Percentiles rank a stretch among this genome's conserved stretches.
Conservation (phyloP, 2,888 invertebrate genomes). For the Epirrita christyi region DNA sequence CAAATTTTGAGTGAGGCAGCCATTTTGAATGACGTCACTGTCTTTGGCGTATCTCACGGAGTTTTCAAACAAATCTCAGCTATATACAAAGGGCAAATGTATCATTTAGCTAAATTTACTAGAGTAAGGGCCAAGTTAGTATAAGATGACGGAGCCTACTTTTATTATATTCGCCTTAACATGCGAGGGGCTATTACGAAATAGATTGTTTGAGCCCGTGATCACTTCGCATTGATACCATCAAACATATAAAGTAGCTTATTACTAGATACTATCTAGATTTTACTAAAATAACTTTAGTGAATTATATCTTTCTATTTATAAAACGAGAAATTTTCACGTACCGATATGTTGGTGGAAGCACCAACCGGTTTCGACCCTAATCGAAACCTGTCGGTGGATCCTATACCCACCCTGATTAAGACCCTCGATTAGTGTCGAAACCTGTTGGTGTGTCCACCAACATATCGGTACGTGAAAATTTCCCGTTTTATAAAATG, state of each 20-base stretch:
- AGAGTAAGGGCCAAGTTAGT: constrained; percentile 62
- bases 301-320: no score
- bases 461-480: no score
- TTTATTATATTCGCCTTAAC: constrained; percentile 50
- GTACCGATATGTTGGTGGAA: no score
- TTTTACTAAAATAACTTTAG: no score
- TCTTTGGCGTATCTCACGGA: neutral
- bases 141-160: constrained; percentile 61
- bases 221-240: constrained; percentile 2
- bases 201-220: constrained; percentile 38
- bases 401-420: no score
- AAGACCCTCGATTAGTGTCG: no score
- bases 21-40: constrained; percentile 9
- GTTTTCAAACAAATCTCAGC: neutral
- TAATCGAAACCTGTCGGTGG: no score
- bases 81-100: constrained; percentile 37
- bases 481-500: no score
- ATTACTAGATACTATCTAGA: no score
- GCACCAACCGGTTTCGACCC: no score
- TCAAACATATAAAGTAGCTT: neutral
- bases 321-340: no score
- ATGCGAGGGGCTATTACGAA: constrained; percentile 31
- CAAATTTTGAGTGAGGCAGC: constrained; percentile 6
- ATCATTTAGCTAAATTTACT: constrained; percentile 70
- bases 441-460: no score